These are phyloP conservation scores for Phymastichus coffea DNA, from an alignment of 1,140 invertebrate genomes.

Conservation along the genomic window DNA sequence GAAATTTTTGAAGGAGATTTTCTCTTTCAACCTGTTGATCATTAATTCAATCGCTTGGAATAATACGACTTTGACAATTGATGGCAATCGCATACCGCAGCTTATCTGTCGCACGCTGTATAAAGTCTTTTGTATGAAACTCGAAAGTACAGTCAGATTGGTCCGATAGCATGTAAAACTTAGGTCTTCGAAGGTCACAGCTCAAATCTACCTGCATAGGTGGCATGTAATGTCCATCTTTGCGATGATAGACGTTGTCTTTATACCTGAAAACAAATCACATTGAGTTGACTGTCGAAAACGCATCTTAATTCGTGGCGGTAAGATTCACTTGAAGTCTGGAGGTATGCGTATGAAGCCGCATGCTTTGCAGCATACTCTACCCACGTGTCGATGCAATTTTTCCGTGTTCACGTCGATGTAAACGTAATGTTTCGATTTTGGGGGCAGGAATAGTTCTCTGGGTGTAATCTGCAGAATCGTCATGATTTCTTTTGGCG, in stretches of 20 bases:
- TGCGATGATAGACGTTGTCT: constrained; percentile 28
- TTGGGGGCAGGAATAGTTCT: constrained; percentile 33
- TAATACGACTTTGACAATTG: no score
- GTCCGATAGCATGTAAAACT: constrained; percentile 6
- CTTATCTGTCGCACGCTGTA: neutral
- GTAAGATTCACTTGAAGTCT: constrained; percentile 33
- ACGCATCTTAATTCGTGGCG: no score
- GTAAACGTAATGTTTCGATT: constrained; percentile 21
- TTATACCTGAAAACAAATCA: constrained; percentile 22
- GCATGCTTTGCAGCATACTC: constrained; percentile 22
- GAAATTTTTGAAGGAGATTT: constrained; percentile 28
- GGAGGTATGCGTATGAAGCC: constrained; percentile 35
- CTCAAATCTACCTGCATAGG: constrained; percentile 30
- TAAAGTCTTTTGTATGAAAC: constrained; percentile 25
- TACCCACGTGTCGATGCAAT: neutral
- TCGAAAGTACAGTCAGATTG: constrained; percentile 26
- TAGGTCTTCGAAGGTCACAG: constrained; percentile 17
- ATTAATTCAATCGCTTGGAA: no score
- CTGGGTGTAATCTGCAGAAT: constrained; percentile 33
- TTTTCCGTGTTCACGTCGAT: constrained; percentile 27
- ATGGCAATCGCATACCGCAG: constrained; percentile 21
- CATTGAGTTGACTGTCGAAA: no score
- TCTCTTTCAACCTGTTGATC: constrained; percentile 24
- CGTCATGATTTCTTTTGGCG: no score
- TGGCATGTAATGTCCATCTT: constrained; percentile 24